Base-by-base conservation (phyloP, 2,113 vertebrate species). In the Bos javanicus region DNA sequence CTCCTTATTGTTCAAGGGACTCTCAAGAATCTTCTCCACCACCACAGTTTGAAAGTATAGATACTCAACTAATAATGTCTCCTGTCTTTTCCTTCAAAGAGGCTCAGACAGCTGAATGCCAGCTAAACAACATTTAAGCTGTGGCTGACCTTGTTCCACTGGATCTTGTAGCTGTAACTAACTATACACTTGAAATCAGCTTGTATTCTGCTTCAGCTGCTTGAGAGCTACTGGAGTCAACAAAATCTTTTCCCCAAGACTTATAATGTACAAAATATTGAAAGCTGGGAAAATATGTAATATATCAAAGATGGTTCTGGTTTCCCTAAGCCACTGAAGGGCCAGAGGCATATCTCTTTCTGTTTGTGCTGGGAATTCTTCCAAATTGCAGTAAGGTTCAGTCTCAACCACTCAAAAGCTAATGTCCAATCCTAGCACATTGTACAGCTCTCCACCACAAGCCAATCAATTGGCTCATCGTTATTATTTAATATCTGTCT, bases 311-410 rank as follows among this genome's bases (percentile, higher is more conserved):
- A 93, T 81, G 25, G 71, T 46, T 71, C 54, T 59, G 25, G 3
- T 85, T 82, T 90, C 26, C 36, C 33, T 84, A 59, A 92, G 74
- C 81, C 23, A 33, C 12, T 57, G 33, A 91, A 90, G 6, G n/a
- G 50, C 57, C 43, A 62, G 57, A 94, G 14, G 4, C 87, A 43
- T 7, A 80, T 86, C 28, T 91, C 30, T 48, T 85, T 92, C 81
- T 81, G 90, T 84, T 80, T 87, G 80, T 95, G 23, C 46, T 92
- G 33, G 60, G 64, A 88, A 67, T 94, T 96, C 81, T 74, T 92
- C 60, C 90, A 90, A 56, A 90, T 50, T 36, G 39, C 39, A 74
- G 48, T 82, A 87, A 59, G 28, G 11, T 17, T 92, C 50, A 78
- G 1, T 86, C 71, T 43, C 52, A n/a, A 60, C 26, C 33, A 48